A percentile compares a stretch with the other conserved stretches of the same genome.
Conservation (phyloP, 1,140 invertebrate genomes). For the Pseudomyrmex flavicornis region DNA sequence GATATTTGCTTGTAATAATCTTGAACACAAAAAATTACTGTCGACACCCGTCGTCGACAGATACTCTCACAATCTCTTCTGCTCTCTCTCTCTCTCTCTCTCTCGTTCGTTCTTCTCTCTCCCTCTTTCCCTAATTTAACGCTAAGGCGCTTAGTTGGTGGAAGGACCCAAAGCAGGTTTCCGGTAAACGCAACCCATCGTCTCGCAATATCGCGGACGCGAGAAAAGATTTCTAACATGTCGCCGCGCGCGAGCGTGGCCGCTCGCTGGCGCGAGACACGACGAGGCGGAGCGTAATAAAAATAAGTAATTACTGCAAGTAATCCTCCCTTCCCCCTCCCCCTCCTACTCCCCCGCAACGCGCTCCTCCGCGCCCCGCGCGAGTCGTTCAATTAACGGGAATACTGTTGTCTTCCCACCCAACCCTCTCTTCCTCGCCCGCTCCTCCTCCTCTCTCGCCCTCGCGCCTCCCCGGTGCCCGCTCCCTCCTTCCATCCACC, state of each 20-base stretch:
- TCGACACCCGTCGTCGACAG: not conserved
- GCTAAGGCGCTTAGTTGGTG: conserved; percentile 40
- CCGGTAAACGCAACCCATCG: conserved; percentile 37
- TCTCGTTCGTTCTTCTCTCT: not conserved
- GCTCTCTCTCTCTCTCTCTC: not conserved
- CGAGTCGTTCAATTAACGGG: conserved; percentile 85
- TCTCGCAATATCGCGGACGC: conserved; percentile 44
- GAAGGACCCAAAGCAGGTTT: conserved; percentile 32
- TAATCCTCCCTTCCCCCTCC: conserved; percentile 77
- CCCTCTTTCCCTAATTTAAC: conserved; percentile 41
- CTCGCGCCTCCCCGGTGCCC: conserved; percentile 46
- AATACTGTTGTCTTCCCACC: conserved; percentile 83
- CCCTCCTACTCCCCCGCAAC: conserved; percentile 69
- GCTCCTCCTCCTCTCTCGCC: conserved; percentile 55
- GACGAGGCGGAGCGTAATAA: conserved; percentile 82
- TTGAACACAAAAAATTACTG: conserved; percentile 6
- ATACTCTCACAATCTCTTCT: not conserved
- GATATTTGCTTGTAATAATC: no score
- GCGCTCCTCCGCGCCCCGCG: conserved; percentile 68
- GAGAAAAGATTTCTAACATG: conserved; percentile 59
- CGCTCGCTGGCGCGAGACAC: conserved; percentile 56
- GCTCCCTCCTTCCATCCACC: conserved; percentile 52
- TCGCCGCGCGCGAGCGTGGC: conserved; percentile 33
- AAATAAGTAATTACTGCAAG: conserved; percentile 85
- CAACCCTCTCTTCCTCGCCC: conserved; percentile 65